phyloP scores from a whole-genome alignment of 2,797 vertebrate species.

The Tamandua tetradactyla region DNA sequence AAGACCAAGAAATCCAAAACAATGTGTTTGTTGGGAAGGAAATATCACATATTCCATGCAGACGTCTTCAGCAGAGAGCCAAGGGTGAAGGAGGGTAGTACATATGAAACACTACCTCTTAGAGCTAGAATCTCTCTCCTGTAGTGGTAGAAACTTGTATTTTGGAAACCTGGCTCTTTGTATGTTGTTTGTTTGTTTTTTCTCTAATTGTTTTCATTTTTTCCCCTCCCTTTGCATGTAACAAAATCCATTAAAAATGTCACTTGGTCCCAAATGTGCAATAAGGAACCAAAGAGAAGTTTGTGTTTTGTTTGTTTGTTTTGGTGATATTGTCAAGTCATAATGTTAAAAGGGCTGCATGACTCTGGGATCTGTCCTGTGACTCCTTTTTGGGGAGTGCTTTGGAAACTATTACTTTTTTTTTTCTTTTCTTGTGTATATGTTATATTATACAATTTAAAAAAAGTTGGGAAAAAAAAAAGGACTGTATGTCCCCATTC shows the following conservation, averaged over 20 bases:
- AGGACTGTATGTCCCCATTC: background rate
- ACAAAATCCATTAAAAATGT: slow-evolving; percentile 38
- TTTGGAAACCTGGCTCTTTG: background rate
- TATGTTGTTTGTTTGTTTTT: background rate
- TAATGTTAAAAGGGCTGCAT: no score
- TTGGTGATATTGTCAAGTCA: background rate
- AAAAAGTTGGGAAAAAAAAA: no score
- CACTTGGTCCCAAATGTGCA: background rate
- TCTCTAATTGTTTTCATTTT: background rate
- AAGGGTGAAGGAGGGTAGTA: background rate
- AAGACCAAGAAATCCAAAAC: background rate
- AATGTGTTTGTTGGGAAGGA: background rate
- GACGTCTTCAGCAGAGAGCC: no score
- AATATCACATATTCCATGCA: background rate
- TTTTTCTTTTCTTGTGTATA: no score
- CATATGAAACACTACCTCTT: background rate
- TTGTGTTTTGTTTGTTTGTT: background rate
- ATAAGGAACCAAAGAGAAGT: background rate
- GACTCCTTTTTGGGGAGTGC: no score
- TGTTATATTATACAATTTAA: no score
- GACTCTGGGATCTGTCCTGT: no score
- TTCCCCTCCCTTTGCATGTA: background rate
- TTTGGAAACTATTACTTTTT: no score
- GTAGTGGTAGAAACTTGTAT: background rate
- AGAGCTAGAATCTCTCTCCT: background rate